Evolutionary conservation across 2,797 vertebrate species (phyloP).

Genomic region (Arrhamphus sclerolepis): DNA sequence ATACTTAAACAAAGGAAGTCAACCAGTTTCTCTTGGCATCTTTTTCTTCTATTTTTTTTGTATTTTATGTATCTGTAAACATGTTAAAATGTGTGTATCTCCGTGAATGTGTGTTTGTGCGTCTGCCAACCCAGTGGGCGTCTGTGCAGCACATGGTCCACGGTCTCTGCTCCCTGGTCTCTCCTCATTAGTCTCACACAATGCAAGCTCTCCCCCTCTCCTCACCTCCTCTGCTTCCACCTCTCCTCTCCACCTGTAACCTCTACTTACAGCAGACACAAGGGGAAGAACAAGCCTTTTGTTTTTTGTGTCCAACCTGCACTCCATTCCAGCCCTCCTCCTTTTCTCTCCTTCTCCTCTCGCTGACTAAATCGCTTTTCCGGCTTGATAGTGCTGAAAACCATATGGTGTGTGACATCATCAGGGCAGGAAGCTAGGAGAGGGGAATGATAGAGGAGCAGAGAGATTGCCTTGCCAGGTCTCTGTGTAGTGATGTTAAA

Average conservation of each 20-base stretch:
- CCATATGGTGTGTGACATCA: slow-evolving; percentile 89
- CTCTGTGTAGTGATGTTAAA: slow-evolving; percentile 83
- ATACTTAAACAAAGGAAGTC: slow-evolving; percentile 9
- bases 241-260: slow-evolving; percentile 24
- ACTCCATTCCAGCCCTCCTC: slow-evolving; percentile 54
- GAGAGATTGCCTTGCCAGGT: slow-evolving; percentile 81
- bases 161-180: slow-evolving; percentile 74
- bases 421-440: slow-evolving; percentile 84
- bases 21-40: slow-evolving; percentile 8
- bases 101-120: slow-evolving; percentile 33
- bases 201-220: slow-evolving; percentile 54
- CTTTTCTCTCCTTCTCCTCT: slow-evolving; percentile 72
- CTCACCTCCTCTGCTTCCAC: slow-evolving; percentile 22
- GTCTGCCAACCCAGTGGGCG: slow-evolving; percentile 38
- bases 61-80: slow-evolving; percentile 10
- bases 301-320: slow-evolving; percentile 75
- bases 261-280: slow-evolving; percentile 53
- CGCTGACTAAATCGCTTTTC: slow-evolving; percentile 84
- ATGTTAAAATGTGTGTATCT: slow-evolving; percentile 22
- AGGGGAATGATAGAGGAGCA: slow-evolving; percentile 75
- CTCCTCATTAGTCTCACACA: slow-evolving; percentile 80
- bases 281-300: slow-evolving; percentile 75
- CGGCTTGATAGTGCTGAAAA: slow-evolving; percentile 85
- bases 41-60: background rate
- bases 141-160: slow-evolving; percentile 79